Conservation (phyloP, 2,888 invertebrate species). For the Phlogophora meticulosa region DNA sequence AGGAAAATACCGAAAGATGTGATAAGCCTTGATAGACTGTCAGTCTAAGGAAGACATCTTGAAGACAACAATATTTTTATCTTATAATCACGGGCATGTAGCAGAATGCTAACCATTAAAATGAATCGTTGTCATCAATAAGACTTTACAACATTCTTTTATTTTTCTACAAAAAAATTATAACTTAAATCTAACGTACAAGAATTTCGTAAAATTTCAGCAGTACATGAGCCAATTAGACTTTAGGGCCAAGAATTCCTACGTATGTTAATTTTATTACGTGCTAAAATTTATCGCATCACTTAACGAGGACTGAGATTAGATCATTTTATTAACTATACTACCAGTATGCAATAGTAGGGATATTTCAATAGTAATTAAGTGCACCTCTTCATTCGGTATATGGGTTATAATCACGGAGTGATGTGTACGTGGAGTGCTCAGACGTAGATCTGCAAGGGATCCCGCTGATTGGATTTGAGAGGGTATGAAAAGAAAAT, state of each 20-base stretch:
- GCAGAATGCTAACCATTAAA: too few relatives aligned
- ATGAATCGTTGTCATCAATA: too few relatives aligned
- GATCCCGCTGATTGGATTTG: slow-evolving; percentile 12
- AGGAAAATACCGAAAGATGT: neutral
- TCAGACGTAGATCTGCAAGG: neutral
- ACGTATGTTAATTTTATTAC: slow-evolving; percentile 34
- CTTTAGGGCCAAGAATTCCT: neutral
- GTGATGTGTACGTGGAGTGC: slow-evolving; percentile 26
- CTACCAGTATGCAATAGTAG: slow-evolving; percentile 34
- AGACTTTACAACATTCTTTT: too few relatives aligned
- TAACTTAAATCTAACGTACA: neutral
- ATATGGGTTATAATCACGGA: slow-evolving; percentile 39
- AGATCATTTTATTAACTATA: slow-evolving; percentile 29
- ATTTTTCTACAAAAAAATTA: too few relatives aligned
- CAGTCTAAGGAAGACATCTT: neutral
- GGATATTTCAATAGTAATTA: slow-evolving; percentile 50
- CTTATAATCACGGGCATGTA: too few relatives aligned
- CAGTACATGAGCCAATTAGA: neutral
- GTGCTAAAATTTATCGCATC: slow-evolving; percentile 6
- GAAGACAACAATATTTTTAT: neutral
- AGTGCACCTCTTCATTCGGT: slow-evolving; percentile 26
- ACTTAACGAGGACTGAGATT: slow-evolving; percentile 30
- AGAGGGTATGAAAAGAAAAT: slow-evolving; percentile 3
- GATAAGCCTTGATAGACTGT: neutral
- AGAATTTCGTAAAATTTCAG: too few relatives aligned